Conservation (phyloP, 2,888 invertebrate species). For the Fragum sueziense region DNA sequence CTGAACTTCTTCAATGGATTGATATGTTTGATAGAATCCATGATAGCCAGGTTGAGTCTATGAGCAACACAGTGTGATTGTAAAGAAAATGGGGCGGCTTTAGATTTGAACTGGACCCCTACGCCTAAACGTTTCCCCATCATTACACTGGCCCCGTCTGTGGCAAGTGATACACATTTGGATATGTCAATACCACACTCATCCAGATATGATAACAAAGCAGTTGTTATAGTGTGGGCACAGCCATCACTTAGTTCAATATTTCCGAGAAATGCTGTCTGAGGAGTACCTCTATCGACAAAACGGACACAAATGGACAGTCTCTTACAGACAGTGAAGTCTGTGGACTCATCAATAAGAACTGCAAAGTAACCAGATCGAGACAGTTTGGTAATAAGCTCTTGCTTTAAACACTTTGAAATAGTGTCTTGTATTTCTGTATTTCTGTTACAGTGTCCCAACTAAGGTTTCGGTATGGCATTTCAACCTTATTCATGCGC, state of each 20-base stretch:
- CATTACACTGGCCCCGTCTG: conserved; percentile 55
- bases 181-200: conserved; percentile 11
- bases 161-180: conserved; percentile 44
- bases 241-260: conserved; percentile 34
- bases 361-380: conserved; percentile 25
- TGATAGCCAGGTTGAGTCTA: conserved; percentile 48
- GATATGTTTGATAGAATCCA: conserved; percentile 50
- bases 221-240: conserved; percentile 28
- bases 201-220: not conserved
- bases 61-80: conserved; percentile 52
- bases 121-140: conserved; percentile 42
- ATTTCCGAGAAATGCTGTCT: conserved; percentile 41
- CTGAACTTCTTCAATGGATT: conserved; percentile 43
- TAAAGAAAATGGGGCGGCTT: conserved; percentile 45
- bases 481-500: conserved; percentile 34
- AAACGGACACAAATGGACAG: conserved; percentile 49
- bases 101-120: conserved; percentile 39
- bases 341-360: conserved; percentile 53
- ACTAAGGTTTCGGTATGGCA: conserved; percentile 43
- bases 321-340: conserved; percentile 35
- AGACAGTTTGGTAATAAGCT: conserved; percentile 26
- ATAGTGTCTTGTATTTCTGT: conserved; percentile 43
- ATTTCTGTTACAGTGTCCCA: conserved; percentile 40
- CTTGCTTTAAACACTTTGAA: conserved; percentile 2
- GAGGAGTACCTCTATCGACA: conserved; percentile 34